phyloP scores from a whole-genome alignment of 2,113 vertebrate genomes.

The Microcebus ravelobensis region DNA sequence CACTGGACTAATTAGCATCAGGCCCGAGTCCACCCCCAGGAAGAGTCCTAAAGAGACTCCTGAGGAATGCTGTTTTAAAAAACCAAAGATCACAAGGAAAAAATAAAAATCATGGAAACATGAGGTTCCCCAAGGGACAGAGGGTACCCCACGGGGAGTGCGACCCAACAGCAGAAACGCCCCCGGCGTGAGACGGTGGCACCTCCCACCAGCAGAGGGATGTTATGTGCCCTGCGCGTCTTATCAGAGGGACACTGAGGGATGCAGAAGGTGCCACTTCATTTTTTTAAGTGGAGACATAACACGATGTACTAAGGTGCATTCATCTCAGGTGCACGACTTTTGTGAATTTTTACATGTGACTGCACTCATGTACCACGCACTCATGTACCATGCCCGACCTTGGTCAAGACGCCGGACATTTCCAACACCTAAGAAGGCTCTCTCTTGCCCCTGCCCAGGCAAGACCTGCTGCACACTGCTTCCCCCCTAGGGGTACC shows the following conservation, averaged over 20 bases:
- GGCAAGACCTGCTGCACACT: neutral
- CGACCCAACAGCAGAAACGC: neutral
- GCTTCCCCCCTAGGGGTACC: neutral
- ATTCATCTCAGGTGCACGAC: neutral
- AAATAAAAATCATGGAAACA: neutral
- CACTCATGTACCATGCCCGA: neutral
- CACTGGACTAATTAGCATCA: constrained; percentile 22
- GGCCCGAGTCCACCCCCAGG: neutral
- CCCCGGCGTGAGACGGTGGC: neutral
- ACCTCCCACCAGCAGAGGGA: neutral
- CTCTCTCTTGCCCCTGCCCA: neutral
- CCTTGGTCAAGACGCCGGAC: neutral
- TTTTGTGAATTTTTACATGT: neutral
- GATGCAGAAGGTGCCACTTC: neutral
- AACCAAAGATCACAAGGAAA: constrained; percentile 48
- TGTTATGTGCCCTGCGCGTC: neutral
- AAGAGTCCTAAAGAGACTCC: constrained; percentile 23
- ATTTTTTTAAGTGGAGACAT: neutral
- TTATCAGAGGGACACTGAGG: neutral
- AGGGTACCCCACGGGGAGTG: neutral
- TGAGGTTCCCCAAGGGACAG: neutral
- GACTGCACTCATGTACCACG: neutral
- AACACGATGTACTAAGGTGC: neutral
- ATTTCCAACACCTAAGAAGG: neutral
- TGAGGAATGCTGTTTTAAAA: constrained; percentile 14